Base-by-base conservation (phyloP, 2,888 invertebrate genomes). In the Ptychoptera contaminata region DNA sequence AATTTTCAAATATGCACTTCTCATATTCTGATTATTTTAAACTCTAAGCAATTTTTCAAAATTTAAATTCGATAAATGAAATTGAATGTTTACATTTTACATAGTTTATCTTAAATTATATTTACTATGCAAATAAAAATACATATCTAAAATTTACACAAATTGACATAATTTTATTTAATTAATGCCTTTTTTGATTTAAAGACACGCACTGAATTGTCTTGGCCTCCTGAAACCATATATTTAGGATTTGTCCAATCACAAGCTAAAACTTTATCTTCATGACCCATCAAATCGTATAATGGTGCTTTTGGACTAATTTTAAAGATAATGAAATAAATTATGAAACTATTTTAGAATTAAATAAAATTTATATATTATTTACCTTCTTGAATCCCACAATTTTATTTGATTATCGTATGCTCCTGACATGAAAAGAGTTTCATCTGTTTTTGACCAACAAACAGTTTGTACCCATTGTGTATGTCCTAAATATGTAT, bases 311-410 rank as follows among this genome's bases (percentile, higher is more conserved):
- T 84, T 0, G 91, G 82, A 60, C 93, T 87, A 66, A 51, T 70
- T 69, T 51, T 38, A 23, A 39, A 16, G 42, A 44, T 45, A 40
- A 38, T 30, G 38, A 23, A 39, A 16, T 37, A 44, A 47, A 48
- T 44, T 44, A 34, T 14, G 12, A 16, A 38, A 40, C 45, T 46
- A 39, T 43, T 31, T 23, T 23, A 5, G 5, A 36, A 36, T 4
- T 12, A 36, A 36, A 12, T 12, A 4, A 36, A 36, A 12, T 12
- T 12, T 12, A 8, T 12, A 36, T 8, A 32, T n/a, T 32, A 52
- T 56, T 52, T 57, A 85, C 85, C 85, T 91, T 60, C 94, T 74
- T 5, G 81, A 80, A 65, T 98, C 97, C 98, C 98, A 98, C 41
- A 97, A 69, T 67, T 97, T 97, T 47, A 93, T 79, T 48, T 82